phyloP scores from a whole-genome alignment of 2,888 invertebrate species.

The Lomographa bimaculata region DNA sequence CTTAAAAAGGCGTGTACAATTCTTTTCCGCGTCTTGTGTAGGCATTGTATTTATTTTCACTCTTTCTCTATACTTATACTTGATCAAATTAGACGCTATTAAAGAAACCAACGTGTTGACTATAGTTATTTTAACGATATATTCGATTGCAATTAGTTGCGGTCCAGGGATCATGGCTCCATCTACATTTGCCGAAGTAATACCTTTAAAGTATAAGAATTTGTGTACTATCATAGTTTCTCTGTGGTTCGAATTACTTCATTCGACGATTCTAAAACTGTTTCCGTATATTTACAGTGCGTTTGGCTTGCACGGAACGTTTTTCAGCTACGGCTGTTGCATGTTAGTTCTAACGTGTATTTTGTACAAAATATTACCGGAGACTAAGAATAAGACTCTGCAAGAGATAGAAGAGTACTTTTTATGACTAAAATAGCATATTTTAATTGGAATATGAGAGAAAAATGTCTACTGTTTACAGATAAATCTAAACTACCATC shows the following conservation, averaged over 20 bases:
- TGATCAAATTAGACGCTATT: slow-evolving; percentile 1
- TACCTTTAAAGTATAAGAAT: slow-evolving; percentile 22
- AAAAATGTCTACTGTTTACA: too few species aligned
- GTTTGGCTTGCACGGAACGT: slow-evolving; percentile 28
- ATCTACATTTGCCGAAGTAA: slow-evolving; percentile 16
- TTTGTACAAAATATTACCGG: slow-evolving; percentile 33
- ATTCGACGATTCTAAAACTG: slow-evolving; percentile 19
- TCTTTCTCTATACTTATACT: slow-evolving; percentile 4
- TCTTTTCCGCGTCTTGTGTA: slow-evolving; percentile 2
- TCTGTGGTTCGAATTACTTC: slow-evolving; percentile 11
- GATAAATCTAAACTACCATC: too few species aligned
- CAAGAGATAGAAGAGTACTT: slow-evolving; percentile 4
- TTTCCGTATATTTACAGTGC: slow-evolving; percentile 28
- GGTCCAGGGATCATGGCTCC: slow-evolving; percentile 18
- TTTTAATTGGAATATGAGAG: too few species aligned
- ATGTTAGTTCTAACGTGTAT: slow-evolving; percentile 15
- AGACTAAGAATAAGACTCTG: slow-evolving; percentile 36
- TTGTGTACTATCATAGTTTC: slow-evolving; percentile 13
- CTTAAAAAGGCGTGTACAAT: slow-evolving; percentile 20
- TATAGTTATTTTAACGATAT: background rate
- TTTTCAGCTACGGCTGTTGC: slow-evolving; percentile 31
- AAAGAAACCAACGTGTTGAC: slow-evolving; percentile 1
- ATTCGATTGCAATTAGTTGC: slow-evolving; percentile 4
- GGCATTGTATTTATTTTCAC: slow-evolving; percentile 1
- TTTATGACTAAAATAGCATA: too few species aligned